Conservation (phyloP, 2,797 vertebrate genomes). For the Diplodus puntazzo region DNA sequence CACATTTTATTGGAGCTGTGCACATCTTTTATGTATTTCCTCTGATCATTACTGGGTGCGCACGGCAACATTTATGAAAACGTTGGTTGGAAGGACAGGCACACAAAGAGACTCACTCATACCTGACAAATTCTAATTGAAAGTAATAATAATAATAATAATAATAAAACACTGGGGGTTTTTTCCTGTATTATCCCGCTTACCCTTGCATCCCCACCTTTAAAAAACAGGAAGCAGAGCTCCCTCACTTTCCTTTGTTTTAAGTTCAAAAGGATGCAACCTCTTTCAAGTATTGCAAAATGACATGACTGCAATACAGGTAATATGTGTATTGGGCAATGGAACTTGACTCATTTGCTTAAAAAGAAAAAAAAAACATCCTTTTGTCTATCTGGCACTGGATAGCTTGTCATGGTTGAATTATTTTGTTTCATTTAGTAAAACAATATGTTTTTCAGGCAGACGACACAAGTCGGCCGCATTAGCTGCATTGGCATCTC, state of each 20-base stretch:
- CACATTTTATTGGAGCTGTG: not conserved
- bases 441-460: not conserved
- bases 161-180: too few relatives aligned
- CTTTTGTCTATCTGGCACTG: not conserved
- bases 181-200: too few relatives aligned
- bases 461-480: not conserved
- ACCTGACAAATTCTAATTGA: not conserved
- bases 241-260: not conserved
- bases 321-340: not conserved
- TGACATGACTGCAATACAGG: not conserved
- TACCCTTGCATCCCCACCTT: not conserved
- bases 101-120: not conserved
- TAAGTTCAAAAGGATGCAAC: not conserved
- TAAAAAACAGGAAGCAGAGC: not conserved
- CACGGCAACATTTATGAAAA: not conserved
- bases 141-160: too few relatives aligned
- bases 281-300: not conserved
- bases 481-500: not conserved
- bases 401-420: not conserved
- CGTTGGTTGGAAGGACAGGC: not conserved
- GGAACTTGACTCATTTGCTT: not conserved
- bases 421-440: too few relatives aligned
- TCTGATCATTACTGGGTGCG: not conserved
- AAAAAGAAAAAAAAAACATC: too few relatives aligned
- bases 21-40: slow-evolving; percentile 5